Evolutionary conservation across 2,797 vertebrate genomes (phyloP), one percentile per base, ranked within the genome.

Genomic region (Buphagus erythrorhynchus): DNA sequence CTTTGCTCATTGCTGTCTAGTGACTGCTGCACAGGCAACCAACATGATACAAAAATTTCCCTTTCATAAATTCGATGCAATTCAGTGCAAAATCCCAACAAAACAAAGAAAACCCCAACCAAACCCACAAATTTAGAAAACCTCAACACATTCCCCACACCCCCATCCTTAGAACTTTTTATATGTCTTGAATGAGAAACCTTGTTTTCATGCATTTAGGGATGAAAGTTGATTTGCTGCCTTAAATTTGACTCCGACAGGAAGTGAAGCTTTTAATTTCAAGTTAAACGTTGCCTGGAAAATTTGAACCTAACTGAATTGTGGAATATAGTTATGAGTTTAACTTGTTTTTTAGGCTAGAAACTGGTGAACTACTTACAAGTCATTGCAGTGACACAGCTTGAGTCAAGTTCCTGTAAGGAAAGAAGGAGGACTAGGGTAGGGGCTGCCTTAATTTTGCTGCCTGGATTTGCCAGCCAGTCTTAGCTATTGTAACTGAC

Each of bases 1-100:
- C 19, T 42, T 75, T 88, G 31, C 21, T 78, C 10, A 4, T 8
- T 68, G 7, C 38, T 75, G 20, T 57, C 35, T 35, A 17, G 5
- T 40, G 28, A 29, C 16, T 83, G 38, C 29, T 73, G 20, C 33
- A n/a, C 10, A 45, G 28, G 16, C 42, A 65, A 20, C 17, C 12
- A 65, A 4, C 0, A 0, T 54, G n/a, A 11, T 11, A 28, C 45
- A 86, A 35, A n/a, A n/a, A n/a, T n/a, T n/a, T 7, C 4, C 1
- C 25, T 76, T 85, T 38, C 21, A 48, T 54, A 33, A 71, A 51
- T 38, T 52, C 40, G 17, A n/a, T 79, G 26, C 26, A 42, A 4
- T 46, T 76, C 28, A 24, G 19, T 10, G 11, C 14, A 29, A 49
- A 66, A 75, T 3, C 11, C 25, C 20, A 25, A n/a, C 7, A 40